Percentiles rank a stretch among this genome's conserved stretches.
These are phyloP conservation scores for Microctenopoma stevenorrisi DNA, from an alignment of 2,797 vertebrate species.

Conservation along the genomic window DNA sequence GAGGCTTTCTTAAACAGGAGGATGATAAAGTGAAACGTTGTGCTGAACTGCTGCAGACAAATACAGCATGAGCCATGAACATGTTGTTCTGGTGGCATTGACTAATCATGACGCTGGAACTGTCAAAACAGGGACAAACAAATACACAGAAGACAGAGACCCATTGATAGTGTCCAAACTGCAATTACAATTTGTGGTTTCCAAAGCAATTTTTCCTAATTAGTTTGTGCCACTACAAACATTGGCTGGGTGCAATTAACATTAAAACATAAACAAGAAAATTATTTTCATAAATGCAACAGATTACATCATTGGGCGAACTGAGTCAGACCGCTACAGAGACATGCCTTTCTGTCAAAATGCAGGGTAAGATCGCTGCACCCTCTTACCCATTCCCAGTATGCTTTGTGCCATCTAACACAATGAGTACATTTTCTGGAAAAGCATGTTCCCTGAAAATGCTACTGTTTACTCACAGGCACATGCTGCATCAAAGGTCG, in stretches of 20 bases:
- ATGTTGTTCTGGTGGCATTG: conserved; percentile 36
- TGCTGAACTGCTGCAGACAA: background rate
- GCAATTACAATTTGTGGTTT: conserved; percentile 50
- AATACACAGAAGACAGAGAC: conserved; percentile 45
- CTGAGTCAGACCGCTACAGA: conserved; percentile 37
- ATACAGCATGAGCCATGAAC: conserved; percentile 9
- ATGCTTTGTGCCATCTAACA: conserved; percentile 41
- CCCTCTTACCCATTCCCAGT: conserved; percentile 46
- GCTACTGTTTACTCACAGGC: conserved; percentile 79
- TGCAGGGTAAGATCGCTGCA: conserved; percentile 38
- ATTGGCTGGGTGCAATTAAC: conserved; percentile 1
- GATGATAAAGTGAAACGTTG: conserved; percentile 28
- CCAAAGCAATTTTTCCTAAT: conserved; percentile 36
- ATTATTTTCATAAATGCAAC: background rate
- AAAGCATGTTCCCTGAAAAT: conserved; percentile 63
- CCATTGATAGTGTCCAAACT: conserved; percentile 58
- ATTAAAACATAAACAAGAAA: conserved; percentile 19
- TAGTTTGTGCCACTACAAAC: conserved; percentile 43
- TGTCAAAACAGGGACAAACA: conserved; percentile 52
- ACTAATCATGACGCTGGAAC: conserved; percentile 36
- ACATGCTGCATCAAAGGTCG: conserved; percentile 74
- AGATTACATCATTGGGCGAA: conserved; percentile 37
- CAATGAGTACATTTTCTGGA: conserved; percentile 50
- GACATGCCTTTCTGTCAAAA: conserved; percentile 35
- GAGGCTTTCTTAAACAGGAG: background rate